Conservation (phyloP, 1,140 invertebrate genomes). For the Apocrypta bakeri region DNA sequence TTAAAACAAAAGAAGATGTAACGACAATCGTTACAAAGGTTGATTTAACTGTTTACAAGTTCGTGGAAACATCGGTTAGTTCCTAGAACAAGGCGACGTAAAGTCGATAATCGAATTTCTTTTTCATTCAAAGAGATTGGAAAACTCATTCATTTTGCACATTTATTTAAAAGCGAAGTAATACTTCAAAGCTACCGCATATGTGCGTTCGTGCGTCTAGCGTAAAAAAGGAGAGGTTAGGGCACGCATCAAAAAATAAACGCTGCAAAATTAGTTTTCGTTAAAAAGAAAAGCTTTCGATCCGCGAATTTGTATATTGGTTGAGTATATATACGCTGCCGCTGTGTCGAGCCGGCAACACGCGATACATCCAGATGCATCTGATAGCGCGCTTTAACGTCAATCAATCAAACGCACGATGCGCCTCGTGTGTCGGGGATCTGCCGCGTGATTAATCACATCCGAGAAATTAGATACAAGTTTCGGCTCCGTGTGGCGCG, state of each 20-base stretch:
- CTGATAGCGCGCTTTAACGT: slow-evolving; percentile 27
- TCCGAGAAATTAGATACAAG: slow-evolving; percentile 5
- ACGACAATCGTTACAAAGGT: neutral
- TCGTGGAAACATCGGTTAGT: neutral
- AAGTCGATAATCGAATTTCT: slow-evolving; percentile 1
- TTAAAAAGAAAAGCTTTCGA: neutral
- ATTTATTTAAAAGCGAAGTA: neutral
- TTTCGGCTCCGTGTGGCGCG: neutral
- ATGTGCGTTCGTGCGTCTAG: no score
- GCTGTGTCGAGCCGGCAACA: no score
- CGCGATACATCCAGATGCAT: slow-evolving; percentile 17
- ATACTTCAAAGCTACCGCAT: neutral
- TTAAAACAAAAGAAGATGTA: no score
- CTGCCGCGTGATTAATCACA: slow-evolving; percentile 17
- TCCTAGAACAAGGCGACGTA: neutral
- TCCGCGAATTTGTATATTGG: neutral
- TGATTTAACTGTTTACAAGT: neutral
- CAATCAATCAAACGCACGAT: slow-evolving; percentile 33
- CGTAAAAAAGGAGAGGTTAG: no score
- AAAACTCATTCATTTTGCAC: neutral
- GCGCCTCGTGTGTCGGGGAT: neutral
- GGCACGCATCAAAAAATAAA: neutral
- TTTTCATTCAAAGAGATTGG: neutral
- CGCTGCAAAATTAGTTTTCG: neutral
- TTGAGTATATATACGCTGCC: neutral